A percentile compares a stretch with the other conserved stretches of the same genome.
Evolutionary conservation across 2,888 invertebrate species (phyloP).

Genomic region (Mesopsocus fuscifrons): DNA sequence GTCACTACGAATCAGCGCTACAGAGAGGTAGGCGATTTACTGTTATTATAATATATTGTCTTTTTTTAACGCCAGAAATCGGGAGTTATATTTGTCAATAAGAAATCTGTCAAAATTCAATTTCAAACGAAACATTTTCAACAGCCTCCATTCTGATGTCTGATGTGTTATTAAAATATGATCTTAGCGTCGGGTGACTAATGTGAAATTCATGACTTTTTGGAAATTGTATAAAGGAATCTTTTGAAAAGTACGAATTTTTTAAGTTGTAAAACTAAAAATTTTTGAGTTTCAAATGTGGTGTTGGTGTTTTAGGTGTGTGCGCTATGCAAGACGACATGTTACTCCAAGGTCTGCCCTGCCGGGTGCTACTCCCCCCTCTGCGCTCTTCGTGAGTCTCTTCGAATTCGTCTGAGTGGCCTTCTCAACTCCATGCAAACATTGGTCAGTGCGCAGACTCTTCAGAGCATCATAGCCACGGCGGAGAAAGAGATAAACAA

Average conservation of each 20-base stretch:
- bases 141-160: too few species aligned
- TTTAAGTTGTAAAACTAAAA: too few species aligned
- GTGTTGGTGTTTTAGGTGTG: background rate
- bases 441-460: background rate
- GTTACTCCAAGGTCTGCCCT: constrained; percentile 25
- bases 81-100: too few species aligned
- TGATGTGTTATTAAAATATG: too few species aligned
- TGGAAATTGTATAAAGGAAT: too few species aligned
- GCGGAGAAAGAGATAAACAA: constrained; percentile 1
- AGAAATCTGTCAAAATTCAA: too few species aligned
- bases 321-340: constrained; percentile 33
- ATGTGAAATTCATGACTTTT: too few species aligned
- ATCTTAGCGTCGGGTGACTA: too few species aligned
- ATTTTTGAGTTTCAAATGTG: background rate
- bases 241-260: too few species aligned
- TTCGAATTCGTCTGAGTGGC: constrained; percentile 45
- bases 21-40: background rate
- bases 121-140: too few species aligned
- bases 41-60: too few species aligned
- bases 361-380: constrained; percentile 60
- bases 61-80: too few species aligned
- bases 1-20: background rate
- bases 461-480: background rate
- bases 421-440: constrained; percentile 35
- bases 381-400: constrained; percentile 51